These are phyloP conservation scores for Pipistrellus kuhlii DNA, from an alignment of 2,797 vertebrate genomes.

Conservation along the genomic window DNA sequence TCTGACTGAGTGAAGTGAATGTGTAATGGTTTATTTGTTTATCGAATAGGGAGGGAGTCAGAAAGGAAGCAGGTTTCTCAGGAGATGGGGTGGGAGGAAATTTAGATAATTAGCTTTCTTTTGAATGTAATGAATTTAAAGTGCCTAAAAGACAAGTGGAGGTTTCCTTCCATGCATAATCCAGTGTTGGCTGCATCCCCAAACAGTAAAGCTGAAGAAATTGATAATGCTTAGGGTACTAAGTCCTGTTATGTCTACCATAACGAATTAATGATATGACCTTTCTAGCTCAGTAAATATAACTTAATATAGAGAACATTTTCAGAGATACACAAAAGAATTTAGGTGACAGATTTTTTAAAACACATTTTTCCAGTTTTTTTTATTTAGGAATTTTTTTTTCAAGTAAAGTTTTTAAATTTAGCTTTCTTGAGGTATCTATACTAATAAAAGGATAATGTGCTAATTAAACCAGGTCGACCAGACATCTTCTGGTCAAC, in stretches of 20 bases:
- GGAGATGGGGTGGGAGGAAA: not conserved
- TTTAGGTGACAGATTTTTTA: not conserved
- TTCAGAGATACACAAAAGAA: not conserved
- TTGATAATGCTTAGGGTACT: not conserved
- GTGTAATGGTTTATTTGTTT: not conserved
- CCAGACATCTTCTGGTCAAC: too few species aligned
- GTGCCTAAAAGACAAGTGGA: not conserved
- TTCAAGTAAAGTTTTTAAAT: not conserved
- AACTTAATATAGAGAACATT: not conserved
- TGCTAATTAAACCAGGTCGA: too few species aligned
- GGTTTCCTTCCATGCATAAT: not conserved
- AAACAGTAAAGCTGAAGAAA: not conserved
- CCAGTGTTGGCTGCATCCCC: not conserved
- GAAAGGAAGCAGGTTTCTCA: not conserved
- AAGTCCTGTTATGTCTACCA: conserved; percentile 9
- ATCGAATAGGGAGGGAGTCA: not conserved
- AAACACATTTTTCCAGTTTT: not conserved
- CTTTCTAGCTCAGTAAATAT: not conserved
- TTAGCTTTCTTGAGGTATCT: not conserved
- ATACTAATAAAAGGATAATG: too few species aligned
- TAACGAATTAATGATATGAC: not conserved
- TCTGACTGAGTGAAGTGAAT: not conserved
- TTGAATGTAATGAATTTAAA: conserved; percentile 28
- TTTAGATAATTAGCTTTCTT: not conserved
- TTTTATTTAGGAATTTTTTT: not conserved